phyloP scores from a whole-genome alignment of 2,797 vertebrate species.

The Amazona ochrocephala region DNA sequence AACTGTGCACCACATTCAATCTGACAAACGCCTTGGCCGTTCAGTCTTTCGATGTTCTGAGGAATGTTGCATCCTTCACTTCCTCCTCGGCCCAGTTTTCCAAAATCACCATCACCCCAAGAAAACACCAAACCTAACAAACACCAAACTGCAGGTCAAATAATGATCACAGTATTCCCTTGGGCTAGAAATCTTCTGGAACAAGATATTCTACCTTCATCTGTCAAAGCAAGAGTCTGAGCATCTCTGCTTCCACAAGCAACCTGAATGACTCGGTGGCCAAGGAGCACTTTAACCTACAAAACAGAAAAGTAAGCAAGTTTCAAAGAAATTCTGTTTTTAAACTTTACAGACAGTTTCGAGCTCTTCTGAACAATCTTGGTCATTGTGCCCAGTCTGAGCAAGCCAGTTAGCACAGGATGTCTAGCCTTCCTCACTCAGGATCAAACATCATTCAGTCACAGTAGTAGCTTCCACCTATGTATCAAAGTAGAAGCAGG shows the following conservation, averaged over 20 bases:
- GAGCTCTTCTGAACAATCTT: not conserved
- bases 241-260: constrained; percentile 98
- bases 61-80: constrained; percentile 98
- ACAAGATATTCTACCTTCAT: constrained; percentile 85
- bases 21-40: constrained; percentile 94
- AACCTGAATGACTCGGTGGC: constrained; percentile 95
- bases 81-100: constrained; percentile 95
- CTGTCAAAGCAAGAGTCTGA: constrained; percentile 95
- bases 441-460: not conserved
- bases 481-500: not conserved
- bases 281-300: constrained; percentile 96
- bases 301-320: not conserved
- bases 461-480: not conserved
- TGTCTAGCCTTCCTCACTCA: not conserved
- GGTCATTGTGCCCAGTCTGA: not conserved
- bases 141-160: constrained; percentile 23
- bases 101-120: constrained; percentile 98
- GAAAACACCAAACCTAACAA: constrained; percentile 93
- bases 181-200: not conserved
- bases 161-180: not conserved
- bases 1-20: constrained; percentile 99
- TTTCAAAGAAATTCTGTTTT: not conserved
- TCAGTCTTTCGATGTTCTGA: constrained; percentile 97
- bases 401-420: not conserved
- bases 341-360: not conserved